phyloP scores from a whole-genome alignment of 2,888 invertebrate genomes.

The Eilema depressum region DNA sequence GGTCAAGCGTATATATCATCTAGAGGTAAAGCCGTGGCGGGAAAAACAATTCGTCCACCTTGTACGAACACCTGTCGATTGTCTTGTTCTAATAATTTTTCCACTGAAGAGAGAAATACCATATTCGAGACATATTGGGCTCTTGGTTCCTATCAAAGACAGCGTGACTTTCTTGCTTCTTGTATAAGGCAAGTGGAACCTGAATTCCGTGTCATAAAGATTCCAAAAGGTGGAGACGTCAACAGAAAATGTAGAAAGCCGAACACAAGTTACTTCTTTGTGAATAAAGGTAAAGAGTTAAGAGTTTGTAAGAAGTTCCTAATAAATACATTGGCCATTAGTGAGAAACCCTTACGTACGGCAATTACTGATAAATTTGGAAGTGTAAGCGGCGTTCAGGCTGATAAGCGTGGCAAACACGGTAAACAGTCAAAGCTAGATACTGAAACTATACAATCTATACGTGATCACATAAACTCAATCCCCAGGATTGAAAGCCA shows the following conservation, averaged over 20 bases:
- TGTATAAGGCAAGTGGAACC: constrained; percentile 36
- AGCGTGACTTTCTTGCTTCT: constrained; percentile 41
- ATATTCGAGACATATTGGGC: constrained; percentile 29
- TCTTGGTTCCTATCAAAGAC: constrained; percentile 31
- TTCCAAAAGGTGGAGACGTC: constrained; percentile 29
- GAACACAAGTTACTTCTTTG: constrained; percentile 27
- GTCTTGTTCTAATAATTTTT: constrained; percentile 26
- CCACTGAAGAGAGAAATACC: constrained; percentile 24
- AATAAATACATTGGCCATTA: constrained; percentile 30
- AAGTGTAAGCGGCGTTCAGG: background rate
- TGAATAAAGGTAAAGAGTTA: constrained; percentile 20
- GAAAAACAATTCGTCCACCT: constrained; percentile 34
- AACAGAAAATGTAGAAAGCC: constrained; percentile 37
- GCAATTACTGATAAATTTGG: constrained; percentile 23
- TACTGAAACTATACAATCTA: constrained; percentile 22
- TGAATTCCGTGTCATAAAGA: constrained; percentile 37
- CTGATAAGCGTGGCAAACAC: background rate
- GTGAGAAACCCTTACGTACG: constrained; percentile 27
- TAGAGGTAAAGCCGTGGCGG: constrained; percentile 28
- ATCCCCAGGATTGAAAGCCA: constrained; percentile 34
- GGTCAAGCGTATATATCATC: constrained; percentile 28
- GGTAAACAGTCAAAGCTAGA: background rate
- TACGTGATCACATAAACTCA: constrained; percentile 30
- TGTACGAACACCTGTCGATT: constrained; percentile 28
- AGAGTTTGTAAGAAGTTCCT: constrained; percentile 32